phyloP scores from a whole-genome alignment of 1,140 invertebrate species.

The Drosophila busckii region DNA sequence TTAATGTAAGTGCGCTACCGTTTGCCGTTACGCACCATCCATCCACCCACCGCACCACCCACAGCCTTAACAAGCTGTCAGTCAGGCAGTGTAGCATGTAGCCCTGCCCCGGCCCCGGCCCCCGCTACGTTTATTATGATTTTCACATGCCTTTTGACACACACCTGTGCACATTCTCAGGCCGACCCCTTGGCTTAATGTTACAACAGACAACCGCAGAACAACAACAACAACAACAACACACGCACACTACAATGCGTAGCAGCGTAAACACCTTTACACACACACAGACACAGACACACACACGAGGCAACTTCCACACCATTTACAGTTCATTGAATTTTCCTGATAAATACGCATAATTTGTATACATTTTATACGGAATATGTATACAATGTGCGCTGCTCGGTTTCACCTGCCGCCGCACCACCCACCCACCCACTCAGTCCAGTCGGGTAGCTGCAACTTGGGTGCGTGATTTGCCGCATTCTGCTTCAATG shows the following conservation, averaged over 20 bases:
- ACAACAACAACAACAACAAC: slow-evolving; percentile 39
- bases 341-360: slow-evolving; percentile 75
- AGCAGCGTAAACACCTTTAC: slow-evolving; percentile 34
- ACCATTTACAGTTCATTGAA: slow-evolving; percentile 76
- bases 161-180: slow-evolving; percentile 73
- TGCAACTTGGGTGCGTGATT: slow-evolving; percentile 60
- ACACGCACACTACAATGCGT: slow-evolving; percentile 21
- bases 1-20: too few species aligned
- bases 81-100: too few species aligned
- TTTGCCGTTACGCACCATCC: too few species aligned
- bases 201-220: slow-evolving; percentile 63
- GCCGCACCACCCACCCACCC: background rate
- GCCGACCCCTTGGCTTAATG: slow-evolving; percentile 45
- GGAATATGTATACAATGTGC: slow-evolving; percentile 32
- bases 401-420: background rate
- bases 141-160: slow-evolving; percentile 63
- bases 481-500: slow-evolving; percentile 72
- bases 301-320: slow-evolving; percentile 59
- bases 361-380: slow-evolving; percentile 70
- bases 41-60: too few species aligned
- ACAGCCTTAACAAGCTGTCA: too few species aligned
- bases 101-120: background rate
- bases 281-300: slow-evolving; percentile 12
- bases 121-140: background rate
- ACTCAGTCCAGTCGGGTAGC: too few species aligned